Conservation (phyloP, 2,113 vertebrate species). For the Dissostichus mawsoni region DNA sequence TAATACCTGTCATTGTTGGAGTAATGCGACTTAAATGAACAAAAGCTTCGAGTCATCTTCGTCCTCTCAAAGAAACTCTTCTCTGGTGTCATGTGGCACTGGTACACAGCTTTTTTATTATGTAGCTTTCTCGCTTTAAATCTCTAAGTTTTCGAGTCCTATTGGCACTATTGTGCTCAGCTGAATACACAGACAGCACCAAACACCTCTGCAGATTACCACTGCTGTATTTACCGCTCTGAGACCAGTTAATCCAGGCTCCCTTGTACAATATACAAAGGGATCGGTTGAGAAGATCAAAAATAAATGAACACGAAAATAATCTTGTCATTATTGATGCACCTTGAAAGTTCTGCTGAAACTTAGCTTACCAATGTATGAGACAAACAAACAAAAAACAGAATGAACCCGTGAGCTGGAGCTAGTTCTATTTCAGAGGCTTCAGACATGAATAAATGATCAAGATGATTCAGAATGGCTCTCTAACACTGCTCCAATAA, state of each 20-base stretch:
- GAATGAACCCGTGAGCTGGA: neutral
- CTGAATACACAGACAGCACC: constrained; percentile 6
- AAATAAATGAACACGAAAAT: neutral
- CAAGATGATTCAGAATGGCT: neutral
- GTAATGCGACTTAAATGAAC: constrained; percentile 33
- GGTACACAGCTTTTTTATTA: constrained; percentile 22
- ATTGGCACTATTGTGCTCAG: constrained; percentile 25
- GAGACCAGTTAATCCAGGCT: constrained; percentile 27
- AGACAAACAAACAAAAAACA: constrained; percentile 17
- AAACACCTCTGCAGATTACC: constrained; percentile 35
- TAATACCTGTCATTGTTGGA: constrained; percentile 1
- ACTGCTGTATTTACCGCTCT: constrained; percentile 26
- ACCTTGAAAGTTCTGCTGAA: neutral
- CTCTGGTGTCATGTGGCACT: neutral
- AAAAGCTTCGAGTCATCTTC: constrained; percentile 32
- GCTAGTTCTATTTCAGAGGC: neutral
- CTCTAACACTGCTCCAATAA: neutral
- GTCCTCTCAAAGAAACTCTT: constrained; percentile 2
- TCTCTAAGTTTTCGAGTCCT: neutral
- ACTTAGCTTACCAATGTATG: neutral
- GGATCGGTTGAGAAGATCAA: neutral
- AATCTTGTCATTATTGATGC: neutral
- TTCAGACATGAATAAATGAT: neutral
- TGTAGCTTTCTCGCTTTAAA: constrained; percentile 19
- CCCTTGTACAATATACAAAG: constrained; percentile 5